These are phyloP conservation scores for Microtus ochrogaster DNA, from an alignment of 2,113 vertebrate genomes.

Conservation along the genomic window DNA sequence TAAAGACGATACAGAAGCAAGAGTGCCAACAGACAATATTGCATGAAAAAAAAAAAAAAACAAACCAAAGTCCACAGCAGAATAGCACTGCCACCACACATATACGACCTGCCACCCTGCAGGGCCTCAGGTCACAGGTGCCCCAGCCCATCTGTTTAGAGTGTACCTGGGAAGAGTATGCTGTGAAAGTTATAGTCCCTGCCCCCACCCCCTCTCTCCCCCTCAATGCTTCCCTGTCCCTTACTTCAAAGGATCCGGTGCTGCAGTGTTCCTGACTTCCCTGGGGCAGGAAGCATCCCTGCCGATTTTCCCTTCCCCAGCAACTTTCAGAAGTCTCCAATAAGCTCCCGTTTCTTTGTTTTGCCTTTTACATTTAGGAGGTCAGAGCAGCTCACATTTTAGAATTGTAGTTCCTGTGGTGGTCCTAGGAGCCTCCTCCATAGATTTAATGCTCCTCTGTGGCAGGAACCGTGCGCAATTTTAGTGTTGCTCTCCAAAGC, in stretches of 20 bases:
- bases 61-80: too few species aligned
- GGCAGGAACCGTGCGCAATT: background rate
- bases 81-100: background rate
- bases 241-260: background rate
- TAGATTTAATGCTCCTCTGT: background rate
- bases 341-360: conserved; percentile 11
- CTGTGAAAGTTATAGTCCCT: background rate
- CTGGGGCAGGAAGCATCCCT: background rate
- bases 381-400: background rate
- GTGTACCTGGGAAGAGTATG: background rate
- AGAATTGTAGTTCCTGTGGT: background rate
- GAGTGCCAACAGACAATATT: background rate
- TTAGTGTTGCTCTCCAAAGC: background rate
- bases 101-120: background rate
- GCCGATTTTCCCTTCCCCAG: background rate
- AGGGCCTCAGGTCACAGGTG: background rate
- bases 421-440: background rate
- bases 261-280: background rate
- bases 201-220: background rate
- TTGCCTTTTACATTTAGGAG: background rate
- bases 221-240: background rate
- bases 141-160: background rate
- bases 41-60: background rate
- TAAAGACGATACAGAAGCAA: background rate
- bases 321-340: background rate